Evolutionary conservation across 2,797 vertebrate genomes (phyloP).

Genomic region (Gorsachius magnificus): DNA sequence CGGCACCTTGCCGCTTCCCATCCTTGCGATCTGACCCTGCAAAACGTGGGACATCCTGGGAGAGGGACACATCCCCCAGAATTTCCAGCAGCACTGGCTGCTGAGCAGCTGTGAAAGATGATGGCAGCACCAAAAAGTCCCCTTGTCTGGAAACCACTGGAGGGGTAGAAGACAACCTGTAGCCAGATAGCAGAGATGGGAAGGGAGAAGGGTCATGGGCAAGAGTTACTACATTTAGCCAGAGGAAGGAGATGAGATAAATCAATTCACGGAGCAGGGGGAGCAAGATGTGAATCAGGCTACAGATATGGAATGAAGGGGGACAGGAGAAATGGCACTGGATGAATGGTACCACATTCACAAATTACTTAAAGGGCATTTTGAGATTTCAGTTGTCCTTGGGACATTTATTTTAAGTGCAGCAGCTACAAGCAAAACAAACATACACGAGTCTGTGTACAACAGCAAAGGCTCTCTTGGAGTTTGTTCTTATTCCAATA

Average conservation of each 20-base stretch:
- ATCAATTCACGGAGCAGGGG: background rate
- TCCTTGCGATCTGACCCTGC: background rate
- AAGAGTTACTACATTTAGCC: background rate
- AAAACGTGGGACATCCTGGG: background rate
- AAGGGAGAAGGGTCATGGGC: background rate
- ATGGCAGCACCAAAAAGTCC: background rate
- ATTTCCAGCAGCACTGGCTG: background rate
- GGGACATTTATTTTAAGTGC: background rate
- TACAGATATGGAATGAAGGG: background rate
- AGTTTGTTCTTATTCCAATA: slow-evolving; percentile 2
- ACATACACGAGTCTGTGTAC: background rate
- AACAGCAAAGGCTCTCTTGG: background rate
- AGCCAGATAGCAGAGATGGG: background rate
- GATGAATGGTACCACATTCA: background rate
- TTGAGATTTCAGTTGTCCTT: background rate
- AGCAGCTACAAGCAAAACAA: slow-evolving; percentile 1
- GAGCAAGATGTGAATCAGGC: background rate
- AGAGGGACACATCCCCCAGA: background rate
- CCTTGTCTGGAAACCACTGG: background rate
- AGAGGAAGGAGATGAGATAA: background rate
- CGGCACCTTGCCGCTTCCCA: background rate
- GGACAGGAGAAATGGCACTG: background rate
- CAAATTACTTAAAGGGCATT: background rate
- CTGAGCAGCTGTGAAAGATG: background rate
- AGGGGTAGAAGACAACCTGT: background rate